These are phyloP conservation scores for Madoqua kirkii DNA, from an alignment of 2,113 vertebrate species.

Conservation along the genomic window DNA sequence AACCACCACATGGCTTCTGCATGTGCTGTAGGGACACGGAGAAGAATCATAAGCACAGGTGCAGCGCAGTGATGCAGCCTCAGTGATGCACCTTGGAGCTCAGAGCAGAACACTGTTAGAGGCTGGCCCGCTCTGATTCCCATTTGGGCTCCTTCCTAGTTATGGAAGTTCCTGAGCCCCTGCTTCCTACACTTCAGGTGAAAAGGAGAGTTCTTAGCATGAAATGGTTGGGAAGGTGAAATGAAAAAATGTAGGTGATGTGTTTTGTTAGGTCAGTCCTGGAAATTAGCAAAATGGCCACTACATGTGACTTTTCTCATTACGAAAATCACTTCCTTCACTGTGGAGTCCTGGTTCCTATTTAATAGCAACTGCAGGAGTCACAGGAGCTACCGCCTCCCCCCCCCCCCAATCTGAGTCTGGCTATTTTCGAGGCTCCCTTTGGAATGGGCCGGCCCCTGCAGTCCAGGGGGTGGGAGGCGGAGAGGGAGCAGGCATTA, in stretches of 20 bases:
- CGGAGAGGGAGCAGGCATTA: conserved; percentile 62
- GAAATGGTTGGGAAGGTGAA: neutral
- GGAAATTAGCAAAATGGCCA: conserved; percentile 26
- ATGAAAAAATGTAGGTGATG: conserved; percentile 20
- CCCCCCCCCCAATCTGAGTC: neutral
- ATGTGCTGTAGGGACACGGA: neutral
- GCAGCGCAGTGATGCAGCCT: neutral
- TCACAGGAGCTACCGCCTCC: neutral
- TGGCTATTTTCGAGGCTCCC: conserved; percentile 52
- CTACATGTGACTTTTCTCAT: conserved; percentile 23
- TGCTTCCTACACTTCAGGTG: neutral
- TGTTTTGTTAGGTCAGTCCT: neutral
- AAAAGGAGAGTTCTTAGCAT: neutral
- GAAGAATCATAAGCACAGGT: neutral
- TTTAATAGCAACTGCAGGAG: conserved; percentile 41
- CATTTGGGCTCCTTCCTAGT: neutral
- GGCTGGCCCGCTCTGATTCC: neutral
- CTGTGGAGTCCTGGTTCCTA: conserved; percentile 55
- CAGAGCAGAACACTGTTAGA: neutral
- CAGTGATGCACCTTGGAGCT: neutral
- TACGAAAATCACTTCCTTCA: conserved; percentile 55
- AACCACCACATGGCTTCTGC: neutral
- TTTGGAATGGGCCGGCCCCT: conserved; percentile 59
- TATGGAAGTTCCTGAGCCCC: neutral
- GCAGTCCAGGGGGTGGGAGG: conserved; percentile 44